Conservation (phyloP, 2,797 vertebrate species). For the Onychomys torridus region DNA sequence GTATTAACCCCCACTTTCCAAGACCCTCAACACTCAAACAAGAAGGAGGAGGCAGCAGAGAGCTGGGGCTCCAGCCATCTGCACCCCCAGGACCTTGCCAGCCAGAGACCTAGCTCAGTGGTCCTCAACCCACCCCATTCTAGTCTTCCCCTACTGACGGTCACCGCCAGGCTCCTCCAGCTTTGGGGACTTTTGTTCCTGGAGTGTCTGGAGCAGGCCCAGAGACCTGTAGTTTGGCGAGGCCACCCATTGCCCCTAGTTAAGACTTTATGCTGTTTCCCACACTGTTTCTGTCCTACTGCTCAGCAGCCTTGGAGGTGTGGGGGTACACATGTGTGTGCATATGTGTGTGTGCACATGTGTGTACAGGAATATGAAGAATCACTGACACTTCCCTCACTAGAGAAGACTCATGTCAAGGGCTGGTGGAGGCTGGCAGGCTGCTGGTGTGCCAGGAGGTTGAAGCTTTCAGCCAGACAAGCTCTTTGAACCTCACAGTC, state of each 20-base stretch:
- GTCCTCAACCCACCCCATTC: not conserved
- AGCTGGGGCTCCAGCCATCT: not conserved
- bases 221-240: not conserved
- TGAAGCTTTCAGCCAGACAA: not conserved
- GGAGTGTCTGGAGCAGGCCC: not conserved
- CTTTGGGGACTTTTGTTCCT: not conserved
- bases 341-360: not conserved
- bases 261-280: not conserved
- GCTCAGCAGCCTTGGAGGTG: not conserved
- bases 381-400: not conserved
- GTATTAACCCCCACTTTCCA: not conserved
- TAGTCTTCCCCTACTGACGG: not conserved
- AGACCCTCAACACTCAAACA: not conserved
- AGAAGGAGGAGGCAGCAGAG: not conserved
- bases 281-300: not conserved
- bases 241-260: not conserved
- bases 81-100: not conserved
- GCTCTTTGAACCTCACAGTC: not conserved
- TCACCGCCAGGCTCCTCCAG: not conserved
- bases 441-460: not conserved
- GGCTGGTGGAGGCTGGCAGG: not conserved
- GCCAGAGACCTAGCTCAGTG: not conserved
- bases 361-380: not conserved
- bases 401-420: not conserved
- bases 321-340: rapidly evolving